Conservation (phyloP, 2,113 vertebrate genomes). For the Neopipo cinnamomea region DNA sequence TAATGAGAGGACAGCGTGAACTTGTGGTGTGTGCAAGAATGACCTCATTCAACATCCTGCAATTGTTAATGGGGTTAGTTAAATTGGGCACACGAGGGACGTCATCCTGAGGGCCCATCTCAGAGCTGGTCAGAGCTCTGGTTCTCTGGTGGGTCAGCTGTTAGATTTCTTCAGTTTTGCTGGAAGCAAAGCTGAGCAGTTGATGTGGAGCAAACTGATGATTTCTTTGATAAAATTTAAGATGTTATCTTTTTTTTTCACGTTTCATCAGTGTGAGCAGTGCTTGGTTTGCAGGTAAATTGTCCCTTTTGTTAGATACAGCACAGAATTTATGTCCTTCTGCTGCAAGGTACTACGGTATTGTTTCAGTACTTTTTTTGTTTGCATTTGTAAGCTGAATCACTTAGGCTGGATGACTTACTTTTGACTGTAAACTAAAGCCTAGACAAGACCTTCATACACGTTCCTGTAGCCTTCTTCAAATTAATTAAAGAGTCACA, state of each 20-base stretch:
- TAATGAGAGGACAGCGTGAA: slow-evolving; percentile 47
- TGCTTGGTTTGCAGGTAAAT: background rate
- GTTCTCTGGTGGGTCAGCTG: background rate
- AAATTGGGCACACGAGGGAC: background rate
- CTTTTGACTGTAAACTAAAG: background rate
- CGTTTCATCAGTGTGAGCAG: background rate
- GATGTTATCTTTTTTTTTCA: background rate
- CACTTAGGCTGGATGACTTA: background rate
- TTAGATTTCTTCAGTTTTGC: background rate
- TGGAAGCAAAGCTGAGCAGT: background rate
- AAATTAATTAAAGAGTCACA: background rate
- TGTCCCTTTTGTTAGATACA: background rate
- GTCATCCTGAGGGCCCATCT: slow-evolving; percentile 33
- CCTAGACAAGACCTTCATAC: background rate
- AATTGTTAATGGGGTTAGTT: slow-evolving; percentile 43
- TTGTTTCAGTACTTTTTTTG: background rate
- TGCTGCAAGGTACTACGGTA: background rate
- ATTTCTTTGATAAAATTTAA: background rate
- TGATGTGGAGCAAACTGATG: background rate
- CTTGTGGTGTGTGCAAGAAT: background rate
- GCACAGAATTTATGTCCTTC: background rate
- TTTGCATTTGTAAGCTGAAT: background rate
- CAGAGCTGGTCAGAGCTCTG: background rate
- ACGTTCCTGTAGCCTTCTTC: background rate
- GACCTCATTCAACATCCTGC: slow-evolving; percentile 60